These are phyloP conservation scores for Nerophis ophidion DNA, from an alignment of 2,113 vertebrate species.

Conservation along the genomic window DNA sequence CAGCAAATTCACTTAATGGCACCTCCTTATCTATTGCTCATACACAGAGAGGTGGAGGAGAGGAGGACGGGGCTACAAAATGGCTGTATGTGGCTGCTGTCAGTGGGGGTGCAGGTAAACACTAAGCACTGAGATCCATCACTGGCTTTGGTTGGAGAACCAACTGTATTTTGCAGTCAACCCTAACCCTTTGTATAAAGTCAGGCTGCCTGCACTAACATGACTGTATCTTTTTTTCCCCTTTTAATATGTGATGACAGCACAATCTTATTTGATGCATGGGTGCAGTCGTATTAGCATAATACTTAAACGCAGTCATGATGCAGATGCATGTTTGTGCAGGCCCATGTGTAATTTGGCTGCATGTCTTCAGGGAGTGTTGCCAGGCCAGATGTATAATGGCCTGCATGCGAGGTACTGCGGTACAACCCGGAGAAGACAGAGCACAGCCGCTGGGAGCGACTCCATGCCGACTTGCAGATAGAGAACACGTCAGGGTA, in stretches of 20 bases:
- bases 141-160: conserved; percentile 25
- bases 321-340: conserved; percentile 20
- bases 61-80: conserved; percentile 46
- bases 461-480: conserved; percentile 21
- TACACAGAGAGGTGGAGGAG: conserved; percentile 38
- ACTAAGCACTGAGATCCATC: conserved; percentile 52
- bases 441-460: conserved; percentile 35
- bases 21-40: conserved; percentile 65
- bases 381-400: conserved; percentile 51
- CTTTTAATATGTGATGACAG: conserved; percentile 40
- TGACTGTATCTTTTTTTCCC: neutral
- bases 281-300: conserved; percentile 7
- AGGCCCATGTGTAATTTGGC: conserved; percentile 17
- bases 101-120: conserved; percentile 51
- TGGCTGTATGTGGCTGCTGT: conserved; percentile 48
- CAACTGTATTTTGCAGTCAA: conserved; percentile 60
- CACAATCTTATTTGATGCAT: conserved; percentile 30
- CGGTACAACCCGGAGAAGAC: conserved; percentile 41
- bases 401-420: conserved; percentile 55
- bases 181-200: conserved; percentile 51
- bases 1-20: conserved; percentile 70
- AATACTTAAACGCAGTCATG: neutral
- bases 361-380: conserved; percentile 45
- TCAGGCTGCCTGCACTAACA: conserved; percentile 6
- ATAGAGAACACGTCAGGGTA: conserved; percentile 48